Evolutionary conservation across 2,113 vertebrate genomes (phyloP).

Genomic region (Elephantulus edwardii): DNA sequence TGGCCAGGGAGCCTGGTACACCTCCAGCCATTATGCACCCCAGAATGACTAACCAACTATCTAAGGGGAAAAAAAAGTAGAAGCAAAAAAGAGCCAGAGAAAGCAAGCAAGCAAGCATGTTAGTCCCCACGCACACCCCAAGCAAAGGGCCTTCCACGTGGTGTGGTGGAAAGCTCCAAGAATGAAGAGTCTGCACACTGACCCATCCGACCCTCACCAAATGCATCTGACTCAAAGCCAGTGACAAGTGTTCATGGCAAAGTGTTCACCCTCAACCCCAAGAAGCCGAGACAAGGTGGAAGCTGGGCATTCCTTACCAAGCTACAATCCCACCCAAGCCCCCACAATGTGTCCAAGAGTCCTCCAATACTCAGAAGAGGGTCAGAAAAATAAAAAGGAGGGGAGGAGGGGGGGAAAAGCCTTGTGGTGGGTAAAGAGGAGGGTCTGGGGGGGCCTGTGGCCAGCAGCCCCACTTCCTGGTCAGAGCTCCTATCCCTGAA

Average conservation of each 20-base stretch:
- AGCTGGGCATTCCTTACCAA: not conserved
- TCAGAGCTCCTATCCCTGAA: not conserved
- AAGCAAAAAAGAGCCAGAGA: not conserved
- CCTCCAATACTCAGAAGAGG: not conserved
- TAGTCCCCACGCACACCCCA: not conserved
- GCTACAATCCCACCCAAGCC: rapidly evolving
- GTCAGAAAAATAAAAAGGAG: not conserved
- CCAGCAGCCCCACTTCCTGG: not conserved
- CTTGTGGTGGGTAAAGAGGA: too few relatives aligned
- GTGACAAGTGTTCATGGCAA: not conserved
- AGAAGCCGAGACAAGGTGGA: not conserved
- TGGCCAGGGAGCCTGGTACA: not conserved
- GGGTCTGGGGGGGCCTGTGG: not conserved
- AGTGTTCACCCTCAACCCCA: not conserved
- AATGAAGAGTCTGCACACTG: not conserved
- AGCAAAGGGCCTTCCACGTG: not conserved
- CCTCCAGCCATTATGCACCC: too few relatives aligned
- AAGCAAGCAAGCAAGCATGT: not conserved
- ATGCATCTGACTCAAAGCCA: not conserved
- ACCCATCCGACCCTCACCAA: not conserved
- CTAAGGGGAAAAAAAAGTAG: not conserved
- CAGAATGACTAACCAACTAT: not conserved
- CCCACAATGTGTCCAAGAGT: rapidly evolving
- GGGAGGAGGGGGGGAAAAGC: not conserved
- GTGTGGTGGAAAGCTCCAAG: too few relatives aligned